phyloP scores from a whole-genome alignment of 2,888 invertebrate species.

The Cephalotes varians region DNA sequence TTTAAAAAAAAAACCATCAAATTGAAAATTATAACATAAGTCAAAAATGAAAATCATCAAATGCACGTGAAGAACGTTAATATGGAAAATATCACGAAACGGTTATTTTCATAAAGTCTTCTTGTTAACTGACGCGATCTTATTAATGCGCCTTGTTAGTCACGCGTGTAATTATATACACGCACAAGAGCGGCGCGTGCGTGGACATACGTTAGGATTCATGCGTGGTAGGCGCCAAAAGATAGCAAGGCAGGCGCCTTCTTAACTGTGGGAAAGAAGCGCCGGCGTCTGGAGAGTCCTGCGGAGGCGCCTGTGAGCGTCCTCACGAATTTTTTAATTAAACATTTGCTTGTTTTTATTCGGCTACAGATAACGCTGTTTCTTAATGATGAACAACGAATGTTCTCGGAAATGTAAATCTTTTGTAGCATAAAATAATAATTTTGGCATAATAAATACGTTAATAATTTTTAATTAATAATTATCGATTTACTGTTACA shows the following conservation, averaged over 20 bases:
- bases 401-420: not conserved
- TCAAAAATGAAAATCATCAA: not conserved
- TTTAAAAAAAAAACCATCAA: not conserved
- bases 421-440: not conserved
- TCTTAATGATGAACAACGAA: not conserved
- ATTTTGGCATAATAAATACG: not conserved
- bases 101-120: not conserved
- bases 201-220: constrained; percentile 67
- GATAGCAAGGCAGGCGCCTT: constrained; percentile 80
- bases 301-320: constrained; percentile 56
- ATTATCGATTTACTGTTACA: not conserved
- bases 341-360: constrained; percentile 18
- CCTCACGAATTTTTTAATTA: constrained; percentile 35
- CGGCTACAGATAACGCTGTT: not conserved
- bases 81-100: not conserved
- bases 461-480: not conserved
- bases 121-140: constrained; percentile 38
- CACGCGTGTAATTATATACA: constrained; percentile 54
- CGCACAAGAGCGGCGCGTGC: constrained; percentile 66
- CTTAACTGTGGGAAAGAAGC: constrained; percentile 82
- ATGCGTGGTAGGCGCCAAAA: constrained; percentile 79
- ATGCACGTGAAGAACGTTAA: not conserved
- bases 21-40: not conserved
- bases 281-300: constrained; percentile 77
- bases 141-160: constrained; percentile 47